Evolutionary conservation across 2,113 vertebrate species (phyloP), one percentile per base, ranked within the genome.

Genomic region (Struthidea cinerea): DNA sequence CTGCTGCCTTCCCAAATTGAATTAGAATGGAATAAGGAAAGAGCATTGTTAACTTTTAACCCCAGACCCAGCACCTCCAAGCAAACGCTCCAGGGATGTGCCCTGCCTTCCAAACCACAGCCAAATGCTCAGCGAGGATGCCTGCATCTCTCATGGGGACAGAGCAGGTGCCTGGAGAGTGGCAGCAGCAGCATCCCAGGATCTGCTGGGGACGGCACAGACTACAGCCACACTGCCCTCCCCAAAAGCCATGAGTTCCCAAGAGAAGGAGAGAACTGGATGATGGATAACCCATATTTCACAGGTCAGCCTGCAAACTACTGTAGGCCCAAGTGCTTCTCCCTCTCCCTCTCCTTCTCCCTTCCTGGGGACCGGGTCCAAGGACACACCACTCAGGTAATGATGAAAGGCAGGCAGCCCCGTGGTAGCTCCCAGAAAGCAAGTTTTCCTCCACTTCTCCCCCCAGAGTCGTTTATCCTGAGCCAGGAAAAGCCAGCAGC

Each of bases 1-100:
- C 69, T 49, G 50, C 90, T 95, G 95, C 94, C 78, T 91, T 82
- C 75, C 79, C 79, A 92, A 90, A 94, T 94, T 64, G 83, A 96
- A 94, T 92, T 84, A 86, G 89, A 90, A 60, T 7, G 3, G 2
- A 86, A 78, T 77, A 90, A 94, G 85, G 80, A 87, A 96, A 93
- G 42, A 74, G 44, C 64, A 10, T 35, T 35, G 79, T 92, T 93
- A 85, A 78, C 92, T 85, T 87, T 71, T 92, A 93, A 90, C 91
- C 82, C 37, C 49, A 35, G 67, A 56, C 47, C 44, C 86, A 47
- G 55, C 52, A 64, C 41, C 76, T 70, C 65, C 22, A 77, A 77
- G 22, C 20, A 79, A 79, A 79, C 0, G 0, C 22, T 33, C 50
- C 42, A 53, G 89, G 64, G 74, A 57, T 32, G 64, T 19, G 65